Base-by-base conservation (phyloP, 2,113 vertebrate genomes). In the Epinephelus cyanopodus region DNA sequence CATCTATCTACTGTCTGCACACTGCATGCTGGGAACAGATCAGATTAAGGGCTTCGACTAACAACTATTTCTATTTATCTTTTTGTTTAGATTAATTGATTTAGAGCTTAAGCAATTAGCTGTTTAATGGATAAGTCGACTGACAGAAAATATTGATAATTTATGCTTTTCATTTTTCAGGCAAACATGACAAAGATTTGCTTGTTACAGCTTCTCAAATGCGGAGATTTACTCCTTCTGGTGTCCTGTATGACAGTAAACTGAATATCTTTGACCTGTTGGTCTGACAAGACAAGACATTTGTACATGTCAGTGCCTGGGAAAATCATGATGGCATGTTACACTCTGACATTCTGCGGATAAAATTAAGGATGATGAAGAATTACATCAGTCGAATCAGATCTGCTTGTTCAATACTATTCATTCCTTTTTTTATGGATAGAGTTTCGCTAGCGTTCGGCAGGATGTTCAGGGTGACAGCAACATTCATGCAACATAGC, bases 21-120 rank as follows among this genome's bases (percentile, higher is more conserved):
- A 66, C 62, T 48, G 48, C 69, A 62, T 29, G 74, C 73, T 64
- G 75, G 86, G 67, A 86, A 42, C 60, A 42, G 5, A 77, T 13
- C 69, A 23, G 54, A 70, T 69, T 11, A 60, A 50, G 17, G 4
- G 29, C 52, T 74, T 27, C 57, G 47, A 19, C 47, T 58, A 25
- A 25, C 63, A 50, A 39, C 53, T 14, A 11, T 66, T 57, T 61
- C 39, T 25, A 69, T 48, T 1, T 50, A 12, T 45, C 15, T 52
- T 17, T 56, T 56, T n/a, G 19, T 72, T 57, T 29, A 15, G 57
- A 82, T 62, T 47, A 13, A 42, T 68, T 39, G 14, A 77, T 62
- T 70, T 25, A 62, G 19, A 77, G 50, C 82, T 21, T 6, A 47
- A 79, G 61, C 21, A 53, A 67, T 78, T 13, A 25, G 42, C 25